Evolutionary conservation across 2,797 vertebrate genomes (phyloP), one percentile per base, ranked within the genome.

Genomic region (Sylvia borin): DNA sequence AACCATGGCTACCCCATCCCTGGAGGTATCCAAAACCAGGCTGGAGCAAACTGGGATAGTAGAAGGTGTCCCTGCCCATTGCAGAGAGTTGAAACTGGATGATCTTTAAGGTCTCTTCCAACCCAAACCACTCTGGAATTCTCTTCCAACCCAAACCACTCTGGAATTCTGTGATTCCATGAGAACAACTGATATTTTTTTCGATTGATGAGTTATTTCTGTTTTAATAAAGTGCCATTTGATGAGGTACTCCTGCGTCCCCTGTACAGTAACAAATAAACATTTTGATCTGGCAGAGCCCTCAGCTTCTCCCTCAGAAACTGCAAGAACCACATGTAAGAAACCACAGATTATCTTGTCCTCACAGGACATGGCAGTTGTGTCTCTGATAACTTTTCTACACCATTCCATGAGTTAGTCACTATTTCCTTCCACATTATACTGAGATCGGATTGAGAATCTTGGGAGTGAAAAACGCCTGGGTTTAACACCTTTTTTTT

Each of bases 381-480:
- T 8, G 25, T 21, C 24, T 90, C 32, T 68, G 42, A 55, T 47
- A 64, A 16, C 40, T 54, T 51, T 60, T 80, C 72, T 40, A 43
- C 9, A 26, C 17, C 12, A 2, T 67, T 84, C 32, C 26, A n/a
- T 53, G n/a, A n/a, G 21, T 43, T 34, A 70, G 31, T 93, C 31
- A 31, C n/a, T 47, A 19, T 40, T 88, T 51, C 54, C 32, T 80
- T 32, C n/a, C n/a, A 11, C 1, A 0, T 13, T 29, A 43, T 21
- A 45, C 14, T 42, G 29, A 29, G 18, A 74, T 57, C 42, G 65
- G n/a, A 82, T 21, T 54, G 19, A 85, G 16, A 85, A 79, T 50
- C 15, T 29, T 64, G 15, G 0, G 3, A 7, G 4, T 22, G 8
- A 16, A 43, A 27, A 43, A 5, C 11, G 2, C 16, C 22, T 2